Evolutionary conservation across 2,113 vertebrate species (phyloP).

Genomic region (Phalacrocorax pelagicus): DNA sequence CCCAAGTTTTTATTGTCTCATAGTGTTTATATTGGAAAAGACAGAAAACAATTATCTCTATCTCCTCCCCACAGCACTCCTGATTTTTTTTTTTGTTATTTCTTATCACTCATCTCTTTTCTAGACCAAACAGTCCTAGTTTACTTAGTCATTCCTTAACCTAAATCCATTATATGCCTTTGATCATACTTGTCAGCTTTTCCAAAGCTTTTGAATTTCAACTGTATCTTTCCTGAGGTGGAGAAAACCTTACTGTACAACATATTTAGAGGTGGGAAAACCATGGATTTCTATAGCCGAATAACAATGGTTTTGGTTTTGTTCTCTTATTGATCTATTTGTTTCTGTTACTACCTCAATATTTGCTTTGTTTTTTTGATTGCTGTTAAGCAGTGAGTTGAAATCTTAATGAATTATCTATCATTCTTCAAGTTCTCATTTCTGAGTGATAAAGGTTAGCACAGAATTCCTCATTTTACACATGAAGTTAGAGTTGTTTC

Average conservation of each 20-base stretch:
- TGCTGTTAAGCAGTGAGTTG: neutral
- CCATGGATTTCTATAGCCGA: neutral
- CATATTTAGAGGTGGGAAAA: neutral
- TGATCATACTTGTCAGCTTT: neutral
- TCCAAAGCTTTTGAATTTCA: neutral
- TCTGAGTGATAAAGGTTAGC: neutral
- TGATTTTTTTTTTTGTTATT: neutral
- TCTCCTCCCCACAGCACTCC: neutral
- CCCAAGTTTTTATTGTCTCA: neutral
- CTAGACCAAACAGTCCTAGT: neutral
- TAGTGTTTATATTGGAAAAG: neutral
- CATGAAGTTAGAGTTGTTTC: neutral
- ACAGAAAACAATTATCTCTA: neutral
- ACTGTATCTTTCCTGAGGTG: neutral
- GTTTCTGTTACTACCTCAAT: neutral
- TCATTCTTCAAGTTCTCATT: neutral
- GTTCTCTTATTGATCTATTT: neutral
- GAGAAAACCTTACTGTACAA: neutral
- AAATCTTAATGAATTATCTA: neutral
- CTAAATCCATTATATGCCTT: neutral
- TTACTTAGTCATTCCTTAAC: neutral
- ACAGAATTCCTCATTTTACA: neutral
- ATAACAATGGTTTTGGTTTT: neutral
- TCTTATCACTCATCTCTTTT: neutral
- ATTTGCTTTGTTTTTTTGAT: neutral